Conservation (phyloP, 2,113 vertebrate genomes). For the Gallinago media region DNA sequence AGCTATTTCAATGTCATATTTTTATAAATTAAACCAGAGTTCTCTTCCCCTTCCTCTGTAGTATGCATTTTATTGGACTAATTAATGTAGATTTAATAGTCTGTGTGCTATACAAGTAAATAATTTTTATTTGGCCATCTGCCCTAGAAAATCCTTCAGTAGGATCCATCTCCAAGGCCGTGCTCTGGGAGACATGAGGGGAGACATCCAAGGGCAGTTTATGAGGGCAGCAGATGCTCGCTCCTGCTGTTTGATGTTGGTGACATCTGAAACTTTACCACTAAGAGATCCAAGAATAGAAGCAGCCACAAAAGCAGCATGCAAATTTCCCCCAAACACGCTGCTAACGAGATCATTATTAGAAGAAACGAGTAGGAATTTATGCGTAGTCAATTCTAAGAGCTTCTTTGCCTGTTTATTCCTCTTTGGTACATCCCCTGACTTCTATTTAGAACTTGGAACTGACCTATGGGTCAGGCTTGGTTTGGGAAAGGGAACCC, state of each 20-base stretch:
- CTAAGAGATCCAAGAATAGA: constrained; percentile 8
- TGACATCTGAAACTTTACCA: constrained; percentile 17
- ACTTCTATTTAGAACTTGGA: not conserved
- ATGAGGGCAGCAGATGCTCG: not conserved
- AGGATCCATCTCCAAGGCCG: constrained; percentile 1
- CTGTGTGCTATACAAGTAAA: not conserved
- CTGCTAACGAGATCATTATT: not conserved
- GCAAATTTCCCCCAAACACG: not conserved
- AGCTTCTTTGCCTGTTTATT: not conserved
- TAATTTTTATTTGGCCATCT: constrained; percentile 59
- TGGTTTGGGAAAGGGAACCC: not conserved
- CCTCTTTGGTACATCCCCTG: not conserved
- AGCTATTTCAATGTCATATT: not conserved
- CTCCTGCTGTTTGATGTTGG: not conserved
- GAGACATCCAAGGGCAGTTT: constrained; percentile 1
- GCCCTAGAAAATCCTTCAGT: constrained; percentile 2
- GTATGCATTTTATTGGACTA: not conserved
- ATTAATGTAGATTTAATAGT: not conserved
- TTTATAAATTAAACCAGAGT: not conserved
- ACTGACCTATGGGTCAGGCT: not conserved
- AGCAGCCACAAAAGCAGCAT: not conserved
- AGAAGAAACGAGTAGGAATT: not conserved
- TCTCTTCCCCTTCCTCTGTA: not conserved
- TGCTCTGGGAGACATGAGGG: not conserved
- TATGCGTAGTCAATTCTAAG: not conserved